phyloP scores from a whole-genome alignment of 2,113 vertebrate genomes.

The Copsychus sechellarum region DNA sequence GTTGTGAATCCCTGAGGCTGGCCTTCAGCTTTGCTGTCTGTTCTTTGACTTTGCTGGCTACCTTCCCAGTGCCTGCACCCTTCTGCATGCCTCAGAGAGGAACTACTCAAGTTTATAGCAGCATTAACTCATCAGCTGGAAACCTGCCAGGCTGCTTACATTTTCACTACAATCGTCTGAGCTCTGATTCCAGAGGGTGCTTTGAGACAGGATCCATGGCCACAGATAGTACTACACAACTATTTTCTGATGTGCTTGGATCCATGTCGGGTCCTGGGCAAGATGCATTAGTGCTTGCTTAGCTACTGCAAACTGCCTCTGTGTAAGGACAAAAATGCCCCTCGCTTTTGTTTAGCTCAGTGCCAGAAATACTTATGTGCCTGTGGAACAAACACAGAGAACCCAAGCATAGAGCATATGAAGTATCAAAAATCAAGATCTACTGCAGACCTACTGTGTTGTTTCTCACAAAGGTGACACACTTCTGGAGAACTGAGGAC shows the following conservation, averaged over 20 bases:
- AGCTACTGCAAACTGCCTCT: neutral
- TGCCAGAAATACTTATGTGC: neutral
- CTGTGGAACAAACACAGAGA: neutral
- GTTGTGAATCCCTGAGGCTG: neutral
- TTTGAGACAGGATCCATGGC: neutral
- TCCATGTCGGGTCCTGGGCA: neutral
- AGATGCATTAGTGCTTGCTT: neutral
- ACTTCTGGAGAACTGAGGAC: neutral
- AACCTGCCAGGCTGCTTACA: constrained; percentile 52
- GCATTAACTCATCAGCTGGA: constrained; percentile 69
- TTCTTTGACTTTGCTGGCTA: constrained; percentile 42
- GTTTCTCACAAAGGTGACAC: neutral
- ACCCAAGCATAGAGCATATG: neutral
- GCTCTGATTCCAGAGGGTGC: constrained; percentile 24
- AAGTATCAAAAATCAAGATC: neutral
- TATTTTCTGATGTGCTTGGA: neutral
- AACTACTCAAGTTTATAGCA: constrained; percentile 68
- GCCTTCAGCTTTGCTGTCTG: constrained; percentile 21
- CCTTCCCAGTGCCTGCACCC: constrained; percentile 41
- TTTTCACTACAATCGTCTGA: constrained; percentile 25
- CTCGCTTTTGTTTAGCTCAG: neutral
- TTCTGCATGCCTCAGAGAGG: constrained; percentile 52
- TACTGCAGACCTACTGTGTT: neutral
- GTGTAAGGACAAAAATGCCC: neutral
- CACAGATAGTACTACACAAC: neutral